Evolutionary conservation across 2,888 invertebrate species (phyloP), one percentile per base, ranked within the genome.

Genomic region (Cantharis flavilabris): DNA sequence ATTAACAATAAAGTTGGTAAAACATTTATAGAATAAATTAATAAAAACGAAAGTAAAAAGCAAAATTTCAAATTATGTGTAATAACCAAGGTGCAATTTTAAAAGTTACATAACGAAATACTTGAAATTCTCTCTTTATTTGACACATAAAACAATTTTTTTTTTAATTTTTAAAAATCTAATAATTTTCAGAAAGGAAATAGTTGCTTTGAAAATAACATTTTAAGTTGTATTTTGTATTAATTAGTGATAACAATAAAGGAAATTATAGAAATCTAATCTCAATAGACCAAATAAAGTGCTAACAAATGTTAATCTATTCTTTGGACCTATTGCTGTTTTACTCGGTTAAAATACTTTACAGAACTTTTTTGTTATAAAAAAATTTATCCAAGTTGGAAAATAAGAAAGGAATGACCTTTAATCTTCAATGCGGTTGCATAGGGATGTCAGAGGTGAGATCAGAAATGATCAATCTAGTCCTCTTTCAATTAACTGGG

Each of bases 401-500:
- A 49, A 49, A 49, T 49, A 49, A 49, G 49, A 49, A 49, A 49
- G 13, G 65, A 72, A 73, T 78, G 78, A 80, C 79, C 80, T 80
- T 78, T 79, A 81, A 80, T 81, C 77, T 80, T 26, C 30, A 76
- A 64, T 78, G 63, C 62, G 71, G 76, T 30, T 70, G 79, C 71
- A 33, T 18, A 71, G 76, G 69, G 76, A 82, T 83, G 83, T 81
- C 77, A 80, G 76, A 83, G 83, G 83, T 83, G 83, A 84, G 82
- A 81, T 82, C 80, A 81, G 83, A 83, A 84, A 84, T 86, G 85
- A 87, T 87, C 86, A 86, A 85, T 85, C 85, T 86, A 83, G 86
- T 87, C 86, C 87, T 85, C 86, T 87, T 87, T 87, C 87, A 87
- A 87, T 87, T 87, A 87, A 87, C 85, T 85, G 82, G 85, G 87